Conservation (phyloP, 2,888 invertebrate species). For the Phyllotreta cruciferae region DNA sequence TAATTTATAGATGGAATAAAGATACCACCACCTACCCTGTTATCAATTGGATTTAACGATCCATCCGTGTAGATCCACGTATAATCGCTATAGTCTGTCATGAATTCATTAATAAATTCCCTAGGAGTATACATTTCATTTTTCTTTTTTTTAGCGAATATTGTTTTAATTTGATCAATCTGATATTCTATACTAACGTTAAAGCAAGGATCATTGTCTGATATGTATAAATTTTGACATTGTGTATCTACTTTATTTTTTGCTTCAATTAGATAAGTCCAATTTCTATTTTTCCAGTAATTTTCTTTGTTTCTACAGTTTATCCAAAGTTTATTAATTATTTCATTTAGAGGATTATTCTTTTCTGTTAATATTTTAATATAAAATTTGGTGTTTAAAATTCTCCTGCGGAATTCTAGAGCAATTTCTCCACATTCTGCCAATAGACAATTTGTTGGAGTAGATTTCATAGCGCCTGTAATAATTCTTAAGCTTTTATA, state of each 20-base stretch:
- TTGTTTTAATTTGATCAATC: background rate
- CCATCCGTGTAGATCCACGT: slow-evolving; percentile 4
- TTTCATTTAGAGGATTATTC: slow-evolving; percentile 14
- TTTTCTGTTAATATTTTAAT: background rate
- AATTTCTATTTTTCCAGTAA: slow-evolving; percentile 4
- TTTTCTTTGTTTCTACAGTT: background rate
- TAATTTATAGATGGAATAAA: slow-evolving; percentile 17
- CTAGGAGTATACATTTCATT: background rate
- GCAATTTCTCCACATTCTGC: slow-evolving; percentile 20
- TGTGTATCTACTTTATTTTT: background rate
- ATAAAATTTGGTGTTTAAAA: slow-evolving; percentile 13
- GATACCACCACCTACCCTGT: background rate
- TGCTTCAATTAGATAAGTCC: slow-evolving; percentile 7
- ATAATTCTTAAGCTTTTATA: slow-evolving; percentile 15
- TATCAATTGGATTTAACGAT: background rate
- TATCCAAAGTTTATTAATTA: background rate
- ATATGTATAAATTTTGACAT: background rate
- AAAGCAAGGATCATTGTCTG: background rate
- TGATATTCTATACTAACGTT: background rate
- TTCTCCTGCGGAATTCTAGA: slow-evolving; percentile 10
- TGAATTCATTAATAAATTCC: background rate
- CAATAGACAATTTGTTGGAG: slow-evolving; percentile 19
- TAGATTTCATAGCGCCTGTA: slow-evolving; percentile 22
- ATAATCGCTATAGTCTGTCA: background rate
- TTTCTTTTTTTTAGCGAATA: background rate